These are phyloP conservation scores for Drosophila mimetica DNA, from an alignment of 2,888 invertebrate species.

Conservation along the genomic window DNA sequence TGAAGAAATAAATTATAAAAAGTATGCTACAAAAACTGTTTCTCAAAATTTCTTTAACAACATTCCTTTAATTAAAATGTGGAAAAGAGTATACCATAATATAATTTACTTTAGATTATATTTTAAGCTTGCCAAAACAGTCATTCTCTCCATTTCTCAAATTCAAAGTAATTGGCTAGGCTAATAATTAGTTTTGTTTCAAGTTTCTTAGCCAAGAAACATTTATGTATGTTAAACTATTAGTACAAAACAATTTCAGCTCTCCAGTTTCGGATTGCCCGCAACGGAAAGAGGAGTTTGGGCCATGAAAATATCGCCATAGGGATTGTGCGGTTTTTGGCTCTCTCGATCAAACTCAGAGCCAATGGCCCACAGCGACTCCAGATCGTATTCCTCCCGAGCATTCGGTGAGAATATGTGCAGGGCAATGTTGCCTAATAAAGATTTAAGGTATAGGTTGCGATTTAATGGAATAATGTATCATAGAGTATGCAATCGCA, in stretches of 20 bases:
- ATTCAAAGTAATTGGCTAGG: no score
- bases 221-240: not conserved
- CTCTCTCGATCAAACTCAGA: constrained; percentile 90
- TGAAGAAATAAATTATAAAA: no score
- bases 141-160: no score
- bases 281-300: constrained; percentile 1
- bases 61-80: no score
- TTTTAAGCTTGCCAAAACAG: no score
- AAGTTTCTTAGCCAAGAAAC: no score
- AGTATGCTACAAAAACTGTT: no score
- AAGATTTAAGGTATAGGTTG: not conserved
- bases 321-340: constrained; percentile 87
- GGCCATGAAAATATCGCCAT: constrained; percentile 86
- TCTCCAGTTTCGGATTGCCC: not conserved
- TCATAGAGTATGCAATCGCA: no score
- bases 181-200: no score
- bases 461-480: not conserved
- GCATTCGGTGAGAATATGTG: constrained; percentile 92
- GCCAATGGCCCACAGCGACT: constrained; percentile 96
- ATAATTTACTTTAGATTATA: no score
- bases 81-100: no score
- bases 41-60: no score
- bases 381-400: constrained; percentile 92
- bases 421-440: constrained; percentile 93
- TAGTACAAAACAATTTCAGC: not conserved